These are phyloP conservation scores for Molossus alvarezi DNA, from an alignment of 2,797 vertebrate genomes.

Conservation along the genomic window DNA sequence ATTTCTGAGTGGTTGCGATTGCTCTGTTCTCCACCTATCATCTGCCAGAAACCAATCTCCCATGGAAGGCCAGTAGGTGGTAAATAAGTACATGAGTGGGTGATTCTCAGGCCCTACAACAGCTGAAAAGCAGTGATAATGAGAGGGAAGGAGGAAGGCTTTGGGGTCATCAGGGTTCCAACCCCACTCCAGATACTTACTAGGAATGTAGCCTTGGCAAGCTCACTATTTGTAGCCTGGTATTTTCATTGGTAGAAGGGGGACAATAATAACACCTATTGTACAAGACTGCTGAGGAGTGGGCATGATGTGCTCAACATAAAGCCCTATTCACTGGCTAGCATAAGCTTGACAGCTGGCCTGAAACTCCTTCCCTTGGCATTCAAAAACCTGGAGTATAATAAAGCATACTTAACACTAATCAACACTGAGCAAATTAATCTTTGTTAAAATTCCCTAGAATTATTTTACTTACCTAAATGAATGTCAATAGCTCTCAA, in stretches of 20 bases:
- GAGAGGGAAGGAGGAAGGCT: neutral
- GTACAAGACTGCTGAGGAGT: neutral
- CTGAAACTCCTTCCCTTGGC: neutral
- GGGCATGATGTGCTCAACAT: fast-evolving
- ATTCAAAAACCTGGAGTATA: neutral
- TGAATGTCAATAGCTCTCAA: neutral
- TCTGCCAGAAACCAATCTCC: neutral
- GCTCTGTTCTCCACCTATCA: neutral
- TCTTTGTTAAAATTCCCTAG: neutral
- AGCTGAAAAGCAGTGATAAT: neutral
- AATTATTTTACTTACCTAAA: neutral
- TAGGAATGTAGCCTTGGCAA: neutral
- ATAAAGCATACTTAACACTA: neutral
- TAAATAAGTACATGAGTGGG: neutral
- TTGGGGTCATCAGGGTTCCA: neutral
- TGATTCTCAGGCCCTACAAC: neutral
- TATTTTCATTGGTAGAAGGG: neutral
- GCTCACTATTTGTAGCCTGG: neutral
- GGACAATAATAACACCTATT: neutral
- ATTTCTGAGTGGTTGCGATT: neutral
- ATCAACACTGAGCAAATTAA: neutral
- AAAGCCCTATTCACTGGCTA: neutral
- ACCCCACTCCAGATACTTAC: neutral
- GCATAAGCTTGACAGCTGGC: neutral
- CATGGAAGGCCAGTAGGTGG: too few relatives aligned